Evolutionary conservation across 2,113 vertebrate genomes (phyloP).

Genomic region (Azemiops feae): DNA sequence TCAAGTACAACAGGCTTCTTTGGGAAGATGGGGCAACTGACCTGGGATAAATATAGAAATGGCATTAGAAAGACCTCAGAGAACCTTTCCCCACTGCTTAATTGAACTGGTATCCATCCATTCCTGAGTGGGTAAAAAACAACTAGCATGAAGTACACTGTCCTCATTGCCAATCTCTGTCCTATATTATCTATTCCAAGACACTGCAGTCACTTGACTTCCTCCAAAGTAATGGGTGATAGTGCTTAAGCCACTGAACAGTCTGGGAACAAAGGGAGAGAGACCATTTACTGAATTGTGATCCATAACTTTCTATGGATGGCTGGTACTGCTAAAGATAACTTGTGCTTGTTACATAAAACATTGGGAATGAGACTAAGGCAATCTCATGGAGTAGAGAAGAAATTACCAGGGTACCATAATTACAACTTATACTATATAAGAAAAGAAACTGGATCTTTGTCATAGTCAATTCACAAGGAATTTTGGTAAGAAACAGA

Average conservation of each 20-base stretch:
- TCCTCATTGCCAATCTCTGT: not conserved
- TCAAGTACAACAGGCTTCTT: slow-evolving; percentile 26
- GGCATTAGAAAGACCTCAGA: not conserved
- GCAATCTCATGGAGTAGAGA: not conserved
- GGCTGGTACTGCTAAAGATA: not conserved
- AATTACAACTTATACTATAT: not conserved
- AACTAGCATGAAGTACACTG: not conserved
- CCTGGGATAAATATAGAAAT: not conserved
- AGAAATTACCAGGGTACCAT: not conserved
- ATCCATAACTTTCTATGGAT: not conserved
- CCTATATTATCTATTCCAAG: not conserved
- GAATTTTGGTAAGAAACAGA: not conserved
- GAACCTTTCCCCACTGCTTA: not conserved
- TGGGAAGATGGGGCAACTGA: slow-evolving; percentile 29
- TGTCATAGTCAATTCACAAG: not conserved
- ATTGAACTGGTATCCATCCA: not conserved
- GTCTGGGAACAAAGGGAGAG: not conserved
- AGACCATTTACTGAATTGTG: not conserved
- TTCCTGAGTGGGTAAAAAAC: not conserved
- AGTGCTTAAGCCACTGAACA: not conserved
- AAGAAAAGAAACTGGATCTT: not conserved
- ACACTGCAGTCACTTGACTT: not conserved
- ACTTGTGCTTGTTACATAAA: not conserved
- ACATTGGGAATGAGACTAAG: not conserved
- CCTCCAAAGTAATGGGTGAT: not conserved